A percentile compares a stretch with the other conserved stretches of the same genome.
phyloP scores from a whole-genome alignment of 2,113 vertebrate genomes.

The Urocynchramus pylzowi region DNA sequence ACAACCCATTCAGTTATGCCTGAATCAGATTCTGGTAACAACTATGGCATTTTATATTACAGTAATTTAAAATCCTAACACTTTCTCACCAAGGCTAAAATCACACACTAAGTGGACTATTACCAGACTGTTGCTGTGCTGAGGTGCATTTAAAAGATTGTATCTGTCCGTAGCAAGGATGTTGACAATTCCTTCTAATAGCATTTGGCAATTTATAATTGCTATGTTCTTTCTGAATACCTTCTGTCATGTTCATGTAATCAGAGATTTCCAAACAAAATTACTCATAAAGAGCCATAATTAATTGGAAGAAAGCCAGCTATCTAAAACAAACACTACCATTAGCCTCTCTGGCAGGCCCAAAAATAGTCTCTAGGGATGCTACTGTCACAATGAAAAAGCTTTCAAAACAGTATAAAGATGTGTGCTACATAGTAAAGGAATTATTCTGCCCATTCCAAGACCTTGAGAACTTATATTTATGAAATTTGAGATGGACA shows the following conservation, averaged over 20 bases:
- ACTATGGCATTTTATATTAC: background rate
- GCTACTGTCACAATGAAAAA: background rate
- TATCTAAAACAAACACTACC: constrained; percentile 29
- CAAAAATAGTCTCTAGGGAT: constrained; percentile 35
- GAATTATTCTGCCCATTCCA: background rate
- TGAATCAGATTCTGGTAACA: background rate
- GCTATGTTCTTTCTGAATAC: constrained; percentile 32
- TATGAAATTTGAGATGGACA: background rate
- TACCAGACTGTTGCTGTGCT: background rate
- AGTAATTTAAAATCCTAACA: background rate
- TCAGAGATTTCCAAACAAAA: constrained; percentile 50
- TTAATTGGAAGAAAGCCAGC: constrained; percentile 53
- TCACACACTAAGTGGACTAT: background rate
- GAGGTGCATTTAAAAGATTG: background rate
- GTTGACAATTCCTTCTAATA: constrained; percentile 13
- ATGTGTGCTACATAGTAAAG: background rate
- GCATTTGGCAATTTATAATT: constrained; percentile 37
- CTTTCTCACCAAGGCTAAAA: background rate
- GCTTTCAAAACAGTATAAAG: constrained; percentile 16
- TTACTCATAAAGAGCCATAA: constrained; percentile 47
- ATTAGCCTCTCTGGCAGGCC: background rate
- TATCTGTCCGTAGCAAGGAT: background rate
- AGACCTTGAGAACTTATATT: background rate
- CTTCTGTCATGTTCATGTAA: constrained; percentile 34
- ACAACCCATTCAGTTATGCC: background rate